Evolutionary conservation across 2,113 vertebrate genomes (phyloP).

Genomic region (Gallinago media): DNA sequence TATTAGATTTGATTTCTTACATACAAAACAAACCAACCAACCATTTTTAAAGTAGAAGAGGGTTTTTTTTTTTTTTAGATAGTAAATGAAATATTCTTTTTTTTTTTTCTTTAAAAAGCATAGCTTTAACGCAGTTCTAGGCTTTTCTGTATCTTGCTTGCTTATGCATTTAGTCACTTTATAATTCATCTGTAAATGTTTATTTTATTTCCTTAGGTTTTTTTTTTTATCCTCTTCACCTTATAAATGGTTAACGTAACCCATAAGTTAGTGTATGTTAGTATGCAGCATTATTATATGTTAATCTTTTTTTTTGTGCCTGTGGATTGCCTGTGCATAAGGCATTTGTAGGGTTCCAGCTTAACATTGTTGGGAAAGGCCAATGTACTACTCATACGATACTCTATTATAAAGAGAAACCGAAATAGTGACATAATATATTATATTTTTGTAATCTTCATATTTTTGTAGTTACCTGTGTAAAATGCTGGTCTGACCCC

Average conservation of each 20-base stretch:
- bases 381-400: constrained; percentile 63
- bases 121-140: constrained; percentile 78
- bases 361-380: constrained; percentile 47
- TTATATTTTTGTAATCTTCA: constrained; percentile 84
- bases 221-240: constrained; percentile 80
- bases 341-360: constrained; percentile 71
- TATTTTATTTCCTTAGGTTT: constrained; percentile 74
- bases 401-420: constrained; percentile 70
- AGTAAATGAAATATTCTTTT: constrained; percentile 65
- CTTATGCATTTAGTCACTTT: constrained; percentile 94
- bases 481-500: constrained; percentile 80
- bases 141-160: constrained; percentile 82
- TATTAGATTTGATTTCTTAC: constrained; percentile 78
- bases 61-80: constrained; percentile 61
- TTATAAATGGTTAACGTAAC: constrained; percentile 78
- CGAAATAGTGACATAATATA: constrained; percentile 77
- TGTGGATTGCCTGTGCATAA: constrained; percentile 77
- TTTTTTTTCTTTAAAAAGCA: constrained; percentile 66
- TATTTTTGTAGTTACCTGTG: constrained; percentile 83
- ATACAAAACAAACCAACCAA: constrained; percentile 72
- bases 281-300: constrained; percentile 78
- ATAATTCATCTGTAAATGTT: constrained; percentile 79
- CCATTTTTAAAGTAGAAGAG: constrained; percentile 87
- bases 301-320: constrained; percentile 68
- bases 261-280: constrained; percentile 76